phyloP scores from a whole-genome alignment of 2,888 invertebrate genomes.

The Sinotaia quadrata region DNA sequence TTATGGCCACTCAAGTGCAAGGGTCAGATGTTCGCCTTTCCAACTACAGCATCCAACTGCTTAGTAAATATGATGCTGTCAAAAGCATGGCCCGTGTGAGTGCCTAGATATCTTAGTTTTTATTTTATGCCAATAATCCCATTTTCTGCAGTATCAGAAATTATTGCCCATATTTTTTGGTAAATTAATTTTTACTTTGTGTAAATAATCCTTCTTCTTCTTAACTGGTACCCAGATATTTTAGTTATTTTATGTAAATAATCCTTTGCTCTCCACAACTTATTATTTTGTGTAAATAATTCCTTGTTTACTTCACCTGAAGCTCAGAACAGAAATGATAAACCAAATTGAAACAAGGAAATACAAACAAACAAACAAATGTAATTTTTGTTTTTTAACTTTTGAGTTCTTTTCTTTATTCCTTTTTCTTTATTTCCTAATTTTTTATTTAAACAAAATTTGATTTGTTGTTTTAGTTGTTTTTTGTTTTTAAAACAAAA shows the following conservation, averaged over 20 bases:
- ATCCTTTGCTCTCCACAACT: too few relatives aligned
- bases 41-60: conserved; percentile 89
- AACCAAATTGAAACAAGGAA: too few relatives aligned
- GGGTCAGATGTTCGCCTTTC: conserved; percentile 87
- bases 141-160: neutral
- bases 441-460: neutral
- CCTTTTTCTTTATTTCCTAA: neutral
- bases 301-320: too few relatives aligned
- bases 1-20: conserved; percentile 87
- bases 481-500: too few relatives aligned
- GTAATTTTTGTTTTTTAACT: neutral
- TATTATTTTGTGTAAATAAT: too few relatives aligned
- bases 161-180: neutral
- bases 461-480: too few relatives aligned
- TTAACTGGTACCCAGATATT: too few relatives aligned
- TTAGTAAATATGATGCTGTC: conserved; percentile 77
- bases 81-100: conserved; percentile 65
- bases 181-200: too few relatives aligned
- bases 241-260: too few relatives aligned
- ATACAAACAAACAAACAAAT: neutral
- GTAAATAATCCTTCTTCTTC: too few relatives aligned
- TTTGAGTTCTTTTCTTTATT: neutral
- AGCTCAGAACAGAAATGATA: too few relatives aligned
- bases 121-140: neutral
- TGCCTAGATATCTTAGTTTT: neutral